A percentile compares a stretch with the other conserved stretches of the same genome.
Evolutionary conservation across 2,113 vertebrate species (phyloP).

Genomic region (Ciconia stormi): DNA sequence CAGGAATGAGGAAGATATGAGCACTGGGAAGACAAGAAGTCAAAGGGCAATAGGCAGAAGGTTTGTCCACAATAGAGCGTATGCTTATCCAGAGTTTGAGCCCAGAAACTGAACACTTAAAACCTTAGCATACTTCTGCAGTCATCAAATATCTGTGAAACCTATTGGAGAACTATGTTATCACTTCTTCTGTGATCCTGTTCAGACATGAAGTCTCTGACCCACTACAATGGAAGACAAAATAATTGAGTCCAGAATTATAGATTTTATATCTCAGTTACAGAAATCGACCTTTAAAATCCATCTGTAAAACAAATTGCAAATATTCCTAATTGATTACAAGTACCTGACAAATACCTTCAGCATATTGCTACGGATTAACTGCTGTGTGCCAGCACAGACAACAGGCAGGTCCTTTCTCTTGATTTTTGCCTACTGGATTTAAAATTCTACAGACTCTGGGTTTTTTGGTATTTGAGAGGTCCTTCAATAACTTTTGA

Average conservation of each 20-base stretch:
- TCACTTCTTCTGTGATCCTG: neutral
- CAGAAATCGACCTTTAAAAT: neutral
- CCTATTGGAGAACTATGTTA: neutral
- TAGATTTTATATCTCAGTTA: neutral
- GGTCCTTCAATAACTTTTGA: neutral
- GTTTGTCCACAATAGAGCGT: neutral
- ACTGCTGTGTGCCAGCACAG: neutral
- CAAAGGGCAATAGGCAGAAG: neutral
- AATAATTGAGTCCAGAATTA: neutral
- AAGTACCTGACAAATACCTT: neutral
- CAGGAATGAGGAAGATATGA: neutral
- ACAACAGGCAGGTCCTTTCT: neutral
- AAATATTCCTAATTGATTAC: neutral
- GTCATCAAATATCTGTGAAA: neutral
- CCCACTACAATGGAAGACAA: neutral
- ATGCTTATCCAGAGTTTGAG: rapidly evolving
- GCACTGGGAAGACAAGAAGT: neutral
- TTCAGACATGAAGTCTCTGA: neutral
- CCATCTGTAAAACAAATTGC: neutral
- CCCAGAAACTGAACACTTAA: neutral
- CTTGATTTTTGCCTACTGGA: neutral
- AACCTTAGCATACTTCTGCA: neutral
- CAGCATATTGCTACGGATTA: neutral
- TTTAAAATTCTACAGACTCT: neutral
- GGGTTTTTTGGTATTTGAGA: neutral